Percentiles rank a stretch among this genome's conserved stretches.
These are phyloP conservation scores for Pinna nobilis DNA, from an alignment of 1,140 invertebrate genomes.

Conservation along the genomic window DNA sequence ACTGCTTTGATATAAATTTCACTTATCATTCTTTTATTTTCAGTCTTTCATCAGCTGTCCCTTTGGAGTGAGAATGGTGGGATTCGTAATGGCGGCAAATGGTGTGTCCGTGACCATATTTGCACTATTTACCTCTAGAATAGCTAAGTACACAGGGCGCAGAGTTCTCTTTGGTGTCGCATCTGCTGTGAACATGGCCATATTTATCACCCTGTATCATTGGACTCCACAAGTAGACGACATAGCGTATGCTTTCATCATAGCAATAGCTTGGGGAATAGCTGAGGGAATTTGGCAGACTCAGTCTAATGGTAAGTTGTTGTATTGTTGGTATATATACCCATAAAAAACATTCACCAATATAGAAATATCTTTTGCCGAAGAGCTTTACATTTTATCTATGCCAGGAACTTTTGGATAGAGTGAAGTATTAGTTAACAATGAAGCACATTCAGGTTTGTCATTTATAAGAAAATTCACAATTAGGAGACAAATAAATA, in stretches of 20 bases:
- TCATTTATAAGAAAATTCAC: too few relatives aligned
- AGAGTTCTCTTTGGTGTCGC: not conserved
- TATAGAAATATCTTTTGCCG: too few relatives aligned
- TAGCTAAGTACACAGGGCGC: constrained; percentile 93
- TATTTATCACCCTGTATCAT: not conserved
- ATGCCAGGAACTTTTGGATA: too few relatives aligned
- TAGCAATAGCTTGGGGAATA: not conserved
- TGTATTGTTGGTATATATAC: too few relatives aligned
- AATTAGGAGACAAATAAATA: too few relatives aligned
- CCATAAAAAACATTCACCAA: too few relatives aligned
- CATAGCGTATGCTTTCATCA: not conserved
- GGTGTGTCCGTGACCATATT: constrained; percentile 92
- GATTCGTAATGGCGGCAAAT: constrained; percentile 96
- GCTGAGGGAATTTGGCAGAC: constrained; percentile 6
- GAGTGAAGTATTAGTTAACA: too few relatives aligned
- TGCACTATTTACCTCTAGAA: constrained; percentile 90
- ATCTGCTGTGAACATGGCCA: not conserved
- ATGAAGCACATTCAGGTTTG: too few relatives aligned
- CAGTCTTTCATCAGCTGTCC: constrained; percentile 95
- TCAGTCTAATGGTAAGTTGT: constrained; percentile 7
- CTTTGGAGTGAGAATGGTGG: constrained; percentile 91
- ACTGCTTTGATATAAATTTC: too few relatives aligned
- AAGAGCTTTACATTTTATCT: too few relatives aligned
- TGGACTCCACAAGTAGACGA: not conserved
- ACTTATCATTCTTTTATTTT: constrained; percentile 57